Base-by-base conservation (phyloP, 2,888 invertebrate genomes). In the Tupiocoris notatus region DNA sequence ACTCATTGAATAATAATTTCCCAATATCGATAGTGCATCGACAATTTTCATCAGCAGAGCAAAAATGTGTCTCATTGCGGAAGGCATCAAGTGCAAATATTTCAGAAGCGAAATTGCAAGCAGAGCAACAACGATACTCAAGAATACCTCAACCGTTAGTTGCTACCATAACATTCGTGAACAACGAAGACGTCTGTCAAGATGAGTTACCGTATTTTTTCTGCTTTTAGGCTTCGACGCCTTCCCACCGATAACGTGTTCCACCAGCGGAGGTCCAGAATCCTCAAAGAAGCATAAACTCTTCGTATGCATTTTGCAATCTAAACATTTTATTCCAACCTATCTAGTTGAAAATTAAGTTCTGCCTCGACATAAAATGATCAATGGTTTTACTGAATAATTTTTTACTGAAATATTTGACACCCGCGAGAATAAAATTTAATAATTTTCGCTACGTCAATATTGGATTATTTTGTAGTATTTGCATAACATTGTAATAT, bases 221-320 rank as follows among this genome's bases (percentile, higher is more conserved):
- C 54, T 58, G 61, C 25, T 59, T 6, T 59, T 18, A 54, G 58
- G n/a, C 21, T 61, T 62, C 3, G 73, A 17, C 16, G 64, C 56
- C 20, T 23, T 65, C 20, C 75, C 75, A 17, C 65, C 65, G n/a
- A 75, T 64, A 3, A 75, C 65, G 24, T 75, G 64, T 21, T 24
- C 57, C 25, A 24, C 58, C 0, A 75, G 20, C 22, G 63, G 57
- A n/a, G 63, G 63, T 65, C 57, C 25, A 9, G 65, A 24, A 22
- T 75, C 57, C 24, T 70, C 70, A 23, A 58, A 3, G 25, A 18
- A n/a, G 25, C 70, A 70, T 12, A 24, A 17, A 22, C 16, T 59
- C 70, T 70, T 70, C 70, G 18, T 17, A 9, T 17, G 63, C 56
- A 39, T 7, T 57, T 56, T 63, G 74, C 74, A 74, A 64, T 74